Evolutionary conservation across 2,888 invertebrate genomes (phyloP), one percentile per base, ranked within the genome.

Genomic region (Ormyrus rosae): DNA sequence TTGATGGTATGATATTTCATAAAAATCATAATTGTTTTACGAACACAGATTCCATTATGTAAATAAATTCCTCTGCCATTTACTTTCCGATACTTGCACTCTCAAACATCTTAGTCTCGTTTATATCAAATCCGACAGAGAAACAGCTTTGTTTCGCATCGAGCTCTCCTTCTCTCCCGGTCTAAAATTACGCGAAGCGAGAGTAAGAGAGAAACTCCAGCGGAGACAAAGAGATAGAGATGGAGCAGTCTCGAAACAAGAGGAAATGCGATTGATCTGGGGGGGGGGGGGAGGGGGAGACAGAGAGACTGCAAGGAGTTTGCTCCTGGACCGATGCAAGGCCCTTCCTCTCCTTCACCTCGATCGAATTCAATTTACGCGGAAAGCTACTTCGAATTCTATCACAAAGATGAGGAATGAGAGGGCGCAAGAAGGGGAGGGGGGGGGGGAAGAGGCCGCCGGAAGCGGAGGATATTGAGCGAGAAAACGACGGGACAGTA

Each of bases 341-440:
- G 9, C 10, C 34, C 34, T 34, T 19, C 48, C 11, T 63, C 34
- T 11, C 51, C 19, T 34, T n/a, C 13, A 56, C 13, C 48, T 11
- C 79, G 70, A 69, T 80, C 74, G 79, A 80, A 80, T 80, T 80
- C 79, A 80, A 80, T 80, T 34, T 74, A 74, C 60, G 34, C 11
- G 60, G 60, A 67, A 67, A 65, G 64, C 70, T 48, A 50, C 34
- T 8, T 8, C 11, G 46, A n/a, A 19, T 13, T n/a, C 13, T 13
- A 5, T 11, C 50, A 10, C 60, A 51, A 69, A 74, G 74, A 80
- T 80, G 69, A 68, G 53, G 76, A 53, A 69, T 68, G 74, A 67
- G 61, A 80, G 68, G 67, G 64, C 56, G 60, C 34, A 34, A 34
- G 34, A 56, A 45, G 10, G 34, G 61, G 13, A 0, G 13, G 13